Evolutionary conservation across 92 coral and sea anemone genomes (phyloP), one percentile per base, ranked within the genome.

Genomic region (Phenganax marumi): DNA sequence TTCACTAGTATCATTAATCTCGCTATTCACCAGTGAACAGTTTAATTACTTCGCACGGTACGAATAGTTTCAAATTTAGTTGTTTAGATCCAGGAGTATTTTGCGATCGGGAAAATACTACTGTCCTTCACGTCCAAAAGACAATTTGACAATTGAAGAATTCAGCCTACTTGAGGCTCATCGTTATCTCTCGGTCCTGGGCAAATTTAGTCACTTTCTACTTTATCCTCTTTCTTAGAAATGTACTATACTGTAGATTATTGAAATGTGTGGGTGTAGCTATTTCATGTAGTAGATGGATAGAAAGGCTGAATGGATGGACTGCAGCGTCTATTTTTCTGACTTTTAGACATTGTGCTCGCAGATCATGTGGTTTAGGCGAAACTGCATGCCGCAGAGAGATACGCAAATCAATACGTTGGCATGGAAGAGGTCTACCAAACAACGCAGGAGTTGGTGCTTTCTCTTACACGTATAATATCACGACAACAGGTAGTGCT

Each of bases 401-500:
- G 33, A 77, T 16, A 60, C 64, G 82, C 33, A 58, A 60, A 48
- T 58, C 70, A 58, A 77, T 77, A 16, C 82, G 82, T 58, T 77
- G 82, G 82, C 33, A 58, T 19, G 82, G 71, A 39, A 53, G 24
- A 61, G 55, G 71, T 58, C 61, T 77, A n/a, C 70, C 71, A 33
- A 47, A 77, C 48, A 46, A 61, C 3, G 71, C 82, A 23, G 43
- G 39, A 33, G 12, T 21, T 53, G 71, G 55, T n/a, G 54, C 82
- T 39, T 22, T 77, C n/a, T 23, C 12, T 12, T 77, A 10, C 50
- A 33, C 33, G 12, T 77, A 77, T 23, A 77, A 48, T 18, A 77
- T 77, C 66, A 33, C 54, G 33, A 51, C 61, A 1, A 33, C 33
- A 58, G 82, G 82, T 77, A 64, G 19, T 62, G 17, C 68, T 62